Evolutionary conservation across 2,113 vertebrate species (phyloP).

Genomic region (Rhinoptilus africanus): DNA sequence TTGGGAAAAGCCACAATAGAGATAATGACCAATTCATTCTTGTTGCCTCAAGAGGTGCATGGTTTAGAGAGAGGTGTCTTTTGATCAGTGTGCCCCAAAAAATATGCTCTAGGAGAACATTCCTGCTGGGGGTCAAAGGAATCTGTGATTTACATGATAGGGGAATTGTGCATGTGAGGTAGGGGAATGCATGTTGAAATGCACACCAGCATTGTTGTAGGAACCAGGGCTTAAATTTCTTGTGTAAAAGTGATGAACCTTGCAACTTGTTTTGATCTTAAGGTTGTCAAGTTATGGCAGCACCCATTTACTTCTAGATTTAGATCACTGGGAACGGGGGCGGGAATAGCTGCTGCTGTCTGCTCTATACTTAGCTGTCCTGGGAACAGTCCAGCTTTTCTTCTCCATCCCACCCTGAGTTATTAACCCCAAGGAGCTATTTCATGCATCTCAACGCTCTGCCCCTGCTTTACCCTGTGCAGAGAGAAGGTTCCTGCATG

Average conservation of each 20-base stretch:
- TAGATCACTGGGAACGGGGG: neutral
- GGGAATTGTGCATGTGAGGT: neutral
- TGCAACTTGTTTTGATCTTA: neutral
- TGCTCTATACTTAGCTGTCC: neutral
- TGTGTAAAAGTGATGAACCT: neutral
- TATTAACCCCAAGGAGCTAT: neutral
- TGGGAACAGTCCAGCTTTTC: neutral
- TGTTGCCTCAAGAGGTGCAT: neutral
- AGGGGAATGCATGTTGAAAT: neutral
- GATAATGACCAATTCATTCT: neutral
- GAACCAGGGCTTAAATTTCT: neutral
- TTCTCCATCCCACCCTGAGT: neutral
- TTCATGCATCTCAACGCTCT: neutral
- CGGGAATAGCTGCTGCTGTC: neutral
- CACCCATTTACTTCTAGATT: neutral
- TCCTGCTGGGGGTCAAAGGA: neutral
- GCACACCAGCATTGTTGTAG: neutral
- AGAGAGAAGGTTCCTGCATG: slow-evolving; percentile 93
- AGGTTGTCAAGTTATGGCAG: neutral
- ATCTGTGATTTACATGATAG: neutral
- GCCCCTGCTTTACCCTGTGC: slow-evolving; percentile 62
- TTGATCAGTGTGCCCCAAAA: neutral
- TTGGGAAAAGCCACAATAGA: neutral
- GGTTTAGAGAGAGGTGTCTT: neutral
- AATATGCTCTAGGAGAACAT: neutral